Evolutionary conservation across 2,888 invertebrate genomes (phyloP).

Genomic region (Hesperia comma): DNA sequence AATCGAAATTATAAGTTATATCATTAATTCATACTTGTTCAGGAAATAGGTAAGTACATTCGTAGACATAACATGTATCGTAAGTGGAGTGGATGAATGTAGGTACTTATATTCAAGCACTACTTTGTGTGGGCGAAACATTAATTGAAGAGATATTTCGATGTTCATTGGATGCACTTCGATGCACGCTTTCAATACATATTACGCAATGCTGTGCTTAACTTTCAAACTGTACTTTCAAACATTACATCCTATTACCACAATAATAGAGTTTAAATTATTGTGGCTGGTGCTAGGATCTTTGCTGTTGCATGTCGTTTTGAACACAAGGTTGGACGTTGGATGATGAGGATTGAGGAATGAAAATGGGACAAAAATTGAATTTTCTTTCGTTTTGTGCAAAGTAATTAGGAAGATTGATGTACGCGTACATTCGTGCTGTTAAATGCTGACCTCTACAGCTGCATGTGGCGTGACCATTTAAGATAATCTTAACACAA

Average conservation of each 20-base stretch:
- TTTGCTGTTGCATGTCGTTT: conserved; percentile 26
- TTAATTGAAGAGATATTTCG: conserved; percentile 29
- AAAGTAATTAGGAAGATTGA: conserved; percentile 24
- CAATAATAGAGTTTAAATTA: conserved; percentile 3
- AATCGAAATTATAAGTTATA: no score
- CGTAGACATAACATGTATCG: no score
- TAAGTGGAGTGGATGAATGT: neutral
- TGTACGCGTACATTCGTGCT: conserved; percentile 11
- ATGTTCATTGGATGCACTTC: conserved; percentile 52
- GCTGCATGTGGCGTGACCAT: conserved; percentile 35
- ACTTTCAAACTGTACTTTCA: neutral
- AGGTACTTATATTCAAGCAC: neutral
- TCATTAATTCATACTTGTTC: no score
- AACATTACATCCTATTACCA: conserved; percentile 5
- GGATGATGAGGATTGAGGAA: conserved; percentile 20
- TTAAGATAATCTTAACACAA: conserved; percentile 35
- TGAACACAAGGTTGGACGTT: conserved; percentile 37
- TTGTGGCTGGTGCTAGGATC: conserved; percentile 1
- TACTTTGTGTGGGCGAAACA: conserved; percentile 9
- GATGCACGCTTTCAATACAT: conserved; percentile 66
- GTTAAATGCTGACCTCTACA: conserved; percentile 35
- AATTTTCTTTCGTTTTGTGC: conserved; percentile 41
- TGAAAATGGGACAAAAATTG: conserved; percentile 42
- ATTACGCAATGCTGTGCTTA: conserved; percentile 50
- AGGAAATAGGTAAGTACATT: no score